Conservation (phyloP, 2,113 vertebrate species). For the Lathamus discolor region DNA sequence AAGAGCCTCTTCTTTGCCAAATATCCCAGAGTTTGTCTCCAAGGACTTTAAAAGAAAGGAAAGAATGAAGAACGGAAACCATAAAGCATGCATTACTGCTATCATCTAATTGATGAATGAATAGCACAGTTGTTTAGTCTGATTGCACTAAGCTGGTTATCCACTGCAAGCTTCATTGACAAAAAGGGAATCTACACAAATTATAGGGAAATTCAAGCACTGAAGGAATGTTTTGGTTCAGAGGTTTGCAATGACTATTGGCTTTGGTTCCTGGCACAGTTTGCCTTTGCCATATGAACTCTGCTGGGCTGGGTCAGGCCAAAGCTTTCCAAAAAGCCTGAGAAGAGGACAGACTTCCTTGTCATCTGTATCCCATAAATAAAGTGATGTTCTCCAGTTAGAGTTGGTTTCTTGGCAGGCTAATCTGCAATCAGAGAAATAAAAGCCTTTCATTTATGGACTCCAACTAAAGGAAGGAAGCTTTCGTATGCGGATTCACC, state of each 20-base stretch:
- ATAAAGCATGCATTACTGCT: conserved; percentile 75
- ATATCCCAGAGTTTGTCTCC: conserved; percentile 74
- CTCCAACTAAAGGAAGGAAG: conserved; percentile 78
- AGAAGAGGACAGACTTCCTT: conserved; percentile 78
- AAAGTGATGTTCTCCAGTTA: conserved; percentile 84
- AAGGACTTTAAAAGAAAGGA: conserved; percentile 76
- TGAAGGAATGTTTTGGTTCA: conserved; percentile 81
- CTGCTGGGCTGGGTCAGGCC: conserved; percentile 74
- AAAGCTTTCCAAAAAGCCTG: conserved; percentile 76
- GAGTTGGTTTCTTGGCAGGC: conserved; percentile 82
- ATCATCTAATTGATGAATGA: conserved; percentile 82
- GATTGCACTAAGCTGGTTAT: conserved; percentile 75
- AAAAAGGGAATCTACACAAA: conserved; percentile 81
- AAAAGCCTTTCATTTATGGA: conserved; percentile 82
- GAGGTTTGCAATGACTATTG: conserved; percentile 78
- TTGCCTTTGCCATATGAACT: conserved; percentile 77
- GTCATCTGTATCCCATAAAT: conserved; percentile 86
- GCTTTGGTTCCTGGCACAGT: conserved; percentile 76
- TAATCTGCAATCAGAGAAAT: conserved; percentile 79
- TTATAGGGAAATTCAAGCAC: conserved; percentile 79
- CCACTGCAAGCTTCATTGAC: conserved; percentile 79
- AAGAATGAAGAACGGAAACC: conserved; percentile 79
- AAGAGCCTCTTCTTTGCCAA: conserved; percentile 70
- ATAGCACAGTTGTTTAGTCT: conserved; percentile 80
- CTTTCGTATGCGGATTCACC: conserved; percentile 75